Base-by-base conservation (phyloP, 2,797 vertebrate genomes). In the Helicolenus hilgendorfi region DNA sequence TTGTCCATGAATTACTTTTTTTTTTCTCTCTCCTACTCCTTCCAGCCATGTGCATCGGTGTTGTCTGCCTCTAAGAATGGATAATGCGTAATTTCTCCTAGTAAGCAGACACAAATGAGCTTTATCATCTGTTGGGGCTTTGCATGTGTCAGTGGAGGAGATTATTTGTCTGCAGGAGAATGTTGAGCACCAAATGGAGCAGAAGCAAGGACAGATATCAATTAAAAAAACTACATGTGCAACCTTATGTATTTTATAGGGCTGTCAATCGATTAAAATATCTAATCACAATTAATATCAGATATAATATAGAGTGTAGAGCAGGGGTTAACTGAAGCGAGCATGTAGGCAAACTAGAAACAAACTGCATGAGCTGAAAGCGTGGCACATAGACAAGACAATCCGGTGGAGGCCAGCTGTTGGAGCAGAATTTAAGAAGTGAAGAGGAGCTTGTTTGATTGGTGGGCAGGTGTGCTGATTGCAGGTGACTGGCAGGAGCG, bases 101-200 rank as follows among this genome's bases (percentile, higher is more conserved):
- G 94, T 97, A 96, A 97, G 96, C 96, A 97, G 89, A 92, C 88
- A 87, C 92, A 96, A 94, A 96, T 94, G 83, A 97, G 95, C 94
- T 96, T 96, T 94, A 96, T 96, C 77, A 89, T 88, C 90, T 94
- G 83, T 86, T 22, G 76, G 86, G 93, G 94, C 94, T 94, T 89
- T 92, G 91, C 77, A 81, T 89, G 75, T 93, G 87, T 89, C 92
- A 89, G 85, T 69, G 60, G 2, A 85, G 79, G 89, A 93, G 92
- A 95, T 91, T 97, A 96, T 77, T 94, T 76, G 55, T 91, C 84
- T 88, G 63, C 15, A 29, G 67, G 35, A 82, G 83, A 75, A 87
- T 68, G 69, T 36, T 29, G 79, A 83, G 58, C 71, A 49, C 69
- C 65, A 56, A 83, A 82, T 55, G 59, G 73, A 72, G 65, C 55